phyloP scores from a whole-genome alignment of 2,888 invertebrate genomes.

The Amiota minor region DNA sequence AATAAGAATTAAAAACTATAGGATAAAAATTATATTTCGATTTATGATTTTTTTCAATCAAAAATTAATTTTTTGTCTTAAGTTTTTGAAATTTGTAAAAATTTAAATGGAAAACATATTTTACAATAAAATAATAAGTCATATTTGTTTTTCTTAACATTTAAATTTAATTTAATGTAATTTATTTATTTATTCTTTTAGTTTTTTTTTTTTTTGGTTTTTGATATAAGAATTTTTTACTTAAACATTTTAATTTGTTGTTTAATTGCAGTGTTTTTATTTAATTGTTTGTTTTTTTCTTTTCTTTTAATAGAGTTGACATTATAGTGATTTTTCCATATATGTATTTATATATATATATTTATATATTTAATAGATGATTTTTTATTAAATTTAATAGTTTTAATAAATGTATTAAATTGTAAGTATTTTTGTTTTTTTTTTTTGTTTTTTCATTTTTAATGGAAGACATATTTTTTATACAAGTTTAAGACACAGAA shows the following conservation, averaged over 20 bases:
- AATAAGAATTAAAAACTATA: too few species aligned
- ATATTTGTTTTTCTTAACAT: too few species aligned
- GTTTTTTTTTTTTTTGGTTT: too few species aligned
- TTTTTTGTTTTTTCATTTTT: slow-evolving; percentile 59
- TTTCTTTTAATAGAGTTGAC: background rate
- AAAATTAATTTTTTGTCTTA: too few species aligned
- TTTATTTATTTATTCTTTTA: too few species aligned
- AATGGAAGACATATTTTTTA: slow-evolving; percentile 74
- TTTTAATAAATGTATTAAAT: slow-evolving; percentile 47
- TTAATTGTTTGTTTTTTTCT: background rate
- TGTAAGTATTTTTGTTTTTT: slow-evolving; percentile 36
- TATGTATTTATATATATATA: slow-evolving; percentile 46
- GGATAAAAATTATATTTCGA: too few species aligned
- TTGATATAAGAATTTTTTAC: background rate
- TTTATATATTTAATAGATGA: slow-evolving; percentile 28
- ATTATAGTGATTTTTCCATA: slow-evolving; percentile 12
- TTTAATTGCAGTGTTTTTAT: too few species aligned
- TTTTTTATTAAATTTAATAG: slow-evolving; percentile 33
- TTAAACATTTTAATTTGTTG: slow-evolving; percentile 50
- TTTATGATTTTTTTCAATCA: too few species aligned
- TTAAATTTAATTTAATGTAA: too few species aligned
- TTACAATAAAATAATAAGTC: too few species aligned
- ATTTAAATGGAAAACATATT: too few species aligned
- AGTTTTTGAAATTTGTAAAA: too few species aligned
- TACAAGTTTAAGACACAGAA: slow-evolving; percentile 75